Conservation (phyloP, 2,888 invertebrate genomes). For the Gerosis bhagava region DNA sequence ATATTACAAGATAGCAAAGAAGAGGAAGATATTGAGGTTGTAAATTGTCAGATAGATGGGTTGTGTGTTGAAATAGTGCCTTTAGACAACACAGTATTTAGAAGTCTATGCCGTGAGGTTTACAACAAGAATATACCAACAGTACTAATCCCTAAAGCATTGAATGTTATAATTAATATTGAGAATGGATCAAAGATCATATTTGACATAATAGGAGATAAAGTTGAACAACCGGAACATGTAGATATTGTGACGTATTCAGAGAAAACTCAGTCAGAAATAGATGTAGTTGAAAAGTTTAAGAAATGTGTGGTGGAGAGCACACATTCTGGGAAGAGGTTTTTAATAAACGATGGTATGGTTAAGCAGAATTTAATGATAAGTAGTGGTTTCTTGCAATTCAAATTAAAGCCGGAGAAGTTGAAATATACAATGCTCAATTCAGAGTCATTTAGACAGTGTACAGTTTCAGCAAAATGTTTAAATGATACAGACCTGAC, state of each 20-base stretch:
- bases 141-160: constrained; percentile 76
- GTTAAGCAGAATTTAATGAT: constrained; percentile 68
- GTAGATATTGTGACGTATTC: constrained; percentile 77
- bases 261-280: constrained; percentile 53
- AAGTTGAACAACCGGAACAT: constrained; percentile 62
- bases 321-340: constrained; percentile 69
- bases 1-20: constrained; percentile 48
- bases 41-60: constrained; percentile 51
- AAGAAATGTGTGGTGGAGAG: constrained; percentile 75
- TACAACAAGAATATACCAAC: constrained; percentile 68
- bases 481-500: constrained; percentile 53
- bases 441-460: constrained; percentile 75
- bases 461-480: constrained; percentile 67
- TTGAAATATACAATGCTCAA: constrained; percentile 74
- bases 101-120: constrained; percentile 65
- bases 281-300: constrained; percentile 67
- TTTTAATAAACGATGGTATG: constrained; percentile 80
- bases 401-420: constrained; percentile 69
- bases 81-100: constrained; percentile 62
- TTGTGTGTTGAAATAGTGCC: constrained; percentile 71
- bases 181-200: constrained; percentile 81
- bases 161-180: constrained; percentile 79
- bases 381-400: constrained; percentile 58
- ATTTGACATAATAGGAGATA: constrained; percentile 64
- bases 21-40: constrained; percentile 39